Base-by-base conservation (phyloP, 1,140 invertebrate species). In the Drosophila ambigua region DNA sequence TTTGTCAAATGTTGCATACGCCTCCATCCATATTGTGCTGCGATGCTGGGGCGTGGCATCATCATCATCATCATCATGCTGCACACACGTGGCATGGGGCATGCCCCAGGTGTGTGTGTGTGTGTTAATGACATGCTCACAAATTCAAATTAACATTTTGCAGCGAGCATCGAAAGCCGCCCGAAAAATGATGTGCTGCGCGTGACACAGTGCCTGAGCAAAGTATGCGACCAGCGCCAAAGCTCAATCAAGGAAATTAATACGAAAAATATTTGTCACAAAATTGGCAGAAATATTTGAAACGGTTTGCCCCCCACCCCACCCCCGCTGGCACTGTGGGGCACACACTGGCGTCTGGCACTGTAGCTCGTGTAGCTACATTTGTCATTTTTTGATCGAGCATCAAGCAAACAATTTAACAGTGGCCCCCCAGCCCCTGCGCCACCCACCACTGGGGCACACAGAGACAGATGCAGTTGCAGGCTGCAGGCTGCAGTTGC, bases 371-470 rank as follows among this genome's bases (percentile, higher is more conserved):
- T 16, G 16, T 16, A 16, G 61, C 73, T 78, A 84, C 85, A 89
- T 90, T 89, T 89, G 85, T 90, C 81, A 89, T 90, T 90, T 89
- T 90, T 90, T 89, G 85, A 89, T 89, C 80, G 85, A 81, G 85
- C 85, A 90, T 90, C 87, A 89, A 79, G 77, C 85, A 89, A 90
- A 89, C 85, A 89, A 89, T 89, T 89, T 89, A 81, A 81, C 77
- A 90, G 76, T 66, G 62, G 50, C 57, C 57, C 60, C 69, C 16
- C n/a, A n/a, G n/a, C 16, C 59, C 44, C 51, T 55, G 59, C 52
- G 45, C 39, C 48, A 62, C 26, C 0, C 23, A 24, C 35, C 48
- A 9, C 31, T 31, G 54, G 24, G 20, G 16, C 35, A 45, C 50
- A 55, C 74, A 57, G 53, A 71, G 15, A 51, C 51, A 50, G 16